phyloP scores from a whole-genome alignment of 2,113 vertebrate species.

The Corynorhinus townsendii region DNA sequence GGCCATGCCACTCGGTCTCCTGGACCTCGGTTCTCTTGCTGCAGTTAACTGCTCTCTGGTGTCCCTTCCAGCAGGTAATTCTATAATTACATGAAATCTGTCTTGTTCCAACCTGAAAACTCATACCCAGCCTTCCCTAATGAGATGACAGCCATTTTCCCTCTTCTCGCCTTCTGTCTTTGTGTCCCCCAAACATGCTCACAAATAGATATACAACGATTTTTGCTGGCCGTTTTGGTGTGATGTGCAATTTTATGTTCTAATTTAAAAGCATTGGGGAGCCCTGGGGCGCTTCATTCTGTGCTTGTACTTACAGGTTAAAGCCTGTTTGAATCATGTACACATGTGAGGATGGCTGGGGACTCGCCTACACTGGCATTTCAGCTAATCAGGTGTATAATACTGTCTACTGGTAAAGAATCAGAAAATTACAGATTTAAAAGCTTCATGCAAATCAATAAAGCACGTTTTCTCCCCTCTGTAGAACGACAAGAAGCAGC shows the following conservation, averaged over 20 bases:
- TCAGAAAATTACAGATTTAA: slow-evolving; percentile 52
- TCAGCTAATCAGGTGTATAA: slow-evolving; percentile 19
- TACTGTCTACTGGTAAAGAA: slow-evolving; percentile 37
- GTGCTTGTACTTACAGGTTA: not conserved
- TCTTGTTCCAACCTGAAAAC: not conserved
- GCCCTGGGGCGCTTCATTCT: not conserved
- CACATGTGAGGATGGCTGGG: not conserved
- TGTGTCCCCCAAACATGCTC: not conserved
- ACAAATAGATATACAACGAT: not conserved
- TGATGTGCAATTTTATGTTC: not conserved
- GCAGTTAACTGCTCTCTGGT: not conserved
- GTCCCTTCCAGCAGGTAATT: not conserved
- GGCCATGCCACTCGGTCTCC: rapidly evolving
- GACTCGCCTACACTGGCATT: not conserved
- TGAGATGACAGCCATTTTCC: not conserved
- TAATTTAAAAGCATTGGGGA: slow-evolving; percentile 18
- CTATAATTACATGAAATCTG: not conserved
- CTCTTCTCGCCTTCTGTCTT: not conserved
- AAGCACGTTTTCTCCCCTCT: not conserved
- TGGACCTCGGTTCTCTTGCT: not conserved
- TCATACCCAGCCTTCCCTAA: not conserved
- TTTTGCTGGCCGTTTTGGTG: not conserved
- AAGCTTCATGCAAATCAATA: slow-evolving; percentile 48
- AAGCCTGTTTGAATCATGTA: slow-evolving; percentile 20
- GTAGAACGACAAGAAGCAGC: slow-evolving; percentile 24